Evolutionary conservation across 2,797 vertebrate genomes (phyloP).

Genomic region (Scolopax rusticola): DNA sequence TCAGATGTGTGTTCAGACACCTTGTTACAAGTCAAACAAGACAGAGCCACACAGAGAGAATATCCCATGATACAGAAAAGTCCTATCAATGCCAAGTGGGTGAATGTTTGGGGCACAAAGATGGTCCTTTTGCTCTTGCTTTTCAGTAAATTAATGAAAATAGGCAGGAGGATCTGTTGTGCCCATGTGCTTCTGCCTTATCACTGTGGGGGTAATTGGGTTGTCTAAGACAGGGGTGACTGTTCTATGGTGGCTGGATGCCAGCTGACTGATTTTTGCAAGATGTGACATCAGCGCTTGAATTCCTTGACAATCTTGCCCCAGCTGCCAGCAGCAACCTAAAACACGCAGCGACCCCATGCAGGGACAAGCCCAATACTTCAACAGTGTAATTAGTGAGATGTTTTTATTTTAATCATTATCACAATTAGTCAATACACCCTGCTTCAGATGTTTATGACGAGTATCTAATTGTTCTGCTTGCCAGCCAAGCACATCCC

Average conservation of each 20-base stretch:
- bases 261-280: neutral
- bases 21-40: neutral
- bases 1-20: neutral
- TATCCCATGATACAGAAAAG: accelerated
- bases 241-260: neutral
- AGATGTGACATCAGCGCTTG: neutral
- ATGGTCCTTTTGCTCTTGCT: neutral
- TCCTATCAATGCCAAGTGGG: neutral
- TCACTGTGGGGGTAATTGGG: neutral
- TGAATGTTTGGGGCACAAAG: neutral
- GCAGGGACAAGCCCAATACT: neutral
- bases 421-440: neutral
- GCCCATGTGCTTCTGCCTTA: neutral
- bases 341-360: neutral
- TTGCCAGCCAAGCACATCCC: neutral
- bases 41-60: neutral
- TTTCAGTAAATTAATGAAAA: neutral
- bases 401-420: neutral
- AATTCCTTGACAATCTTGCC: neutral
- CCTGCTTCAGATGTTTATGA: neutral
- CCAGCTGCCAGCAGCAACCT: neutral
- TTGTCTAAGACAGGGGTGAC: neutral
- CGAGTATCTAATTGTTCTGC: neutral
- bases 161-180: neutral
- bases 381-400: neutral